phyloP scores from a whole-genome alignment of 2,888 invertebrate genomes.

The Fragum sueziense region DNA sequence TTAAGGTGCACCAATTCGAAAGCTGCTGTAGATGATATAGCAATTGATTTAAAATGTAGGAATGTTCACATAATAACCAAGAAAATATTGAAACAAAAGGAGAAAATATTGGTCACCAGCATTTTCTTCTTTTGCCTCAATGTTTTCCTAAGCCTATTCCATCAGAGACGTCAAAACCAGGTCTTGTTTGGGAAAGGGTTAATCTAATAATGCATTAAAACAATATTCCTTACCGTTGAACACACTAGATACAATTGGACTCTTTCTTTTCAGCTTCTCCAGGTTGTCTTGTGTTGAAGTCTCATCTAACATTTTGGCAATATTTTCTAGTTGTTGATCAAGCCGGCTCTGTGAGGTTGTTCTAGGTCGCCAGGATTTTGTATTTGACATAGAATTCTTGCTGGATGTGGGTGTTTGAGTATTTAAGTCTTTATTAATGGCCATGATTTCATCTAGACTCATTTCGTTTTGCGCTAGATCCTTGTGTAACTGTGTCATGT shows the following conservation, averaged over 20 bases:
- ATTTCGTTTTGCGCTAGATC: slow-evolving; percentile 44
- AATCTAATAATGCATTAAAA: no score
- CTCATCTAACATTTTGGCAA: slow-evolving; percentile 77
- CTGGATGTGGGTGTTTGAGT: background rate
- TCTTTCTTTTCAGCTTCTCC: slow-evolving; percentile 19
- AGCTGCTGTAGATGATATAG: no score
- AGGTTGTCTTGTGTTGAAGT: slow-evolving; percentile 64
- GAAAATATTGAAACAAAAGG: no score
- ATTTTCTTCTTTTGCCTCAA: no score
- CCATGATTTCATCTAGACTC: slow-evolving; percentile 63
- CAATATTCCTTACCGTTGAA: slow-evolving; percentile 67
- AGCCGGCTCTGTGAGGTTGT: slow-evolving; percentile 43
- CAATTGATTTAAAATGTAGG: no score
- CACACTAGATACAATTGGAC: slow-evolving; percentile 58
- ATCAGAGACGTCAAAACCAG: no score
- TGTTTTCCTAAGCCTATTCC: no score
- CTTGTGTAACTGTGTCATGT: slow-evolving; percentile 55
- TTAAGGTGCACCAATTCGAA: no score
- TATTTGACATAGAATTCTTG: background rate
- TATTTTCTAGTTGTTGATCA: slow-evolving; percentile 76
- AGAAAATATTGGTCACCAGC: no score
- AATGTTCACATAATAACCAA: no score
- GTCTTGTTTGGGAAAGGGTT: no score
- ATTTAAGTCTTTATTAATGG: slow-evolving; percentile 29
- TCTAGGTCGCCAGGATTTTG: slow-evolving; percentile 25